Evolutionary conservation across 2,797 vertebrate species (phyloP), one percentile per base, ranked within the genome.

Genomic region (Gambusia yucatana): DNA sequence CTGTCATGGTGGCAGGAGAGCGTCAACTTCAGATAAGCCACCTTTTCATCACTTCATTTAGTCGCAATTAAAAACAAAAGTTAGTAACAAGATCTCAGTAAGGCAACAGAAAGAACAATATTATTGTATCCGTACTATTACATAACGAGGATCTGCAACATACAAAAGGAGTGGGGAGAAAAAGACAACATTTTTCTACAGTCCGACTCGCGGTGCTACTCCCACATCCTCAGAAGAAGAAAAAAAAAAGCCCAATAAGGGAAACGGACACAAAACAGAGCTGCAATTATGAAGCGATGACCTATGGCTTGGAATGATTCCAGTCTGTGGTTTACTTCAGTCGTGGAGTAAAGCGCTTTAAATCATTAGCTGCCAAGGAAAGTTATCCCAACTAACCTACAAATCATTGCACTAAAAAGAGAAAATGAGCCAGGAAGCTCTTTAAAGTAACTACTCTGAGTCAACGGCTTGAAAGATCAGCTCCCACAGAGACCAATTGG

Each of bases 361-460:
- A 84, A 91, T 82, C 61, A 92, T 87, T 91, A 94, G 92, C 94
- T 93, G 93, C 93, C 93, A 92, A 89, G 86, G 77, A 85, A 88
- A 86, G 47, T 79, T 44, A 83, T 72, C 74, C 80, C 61, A 79
- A 82, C 84, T 85, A 75, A 84, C 76, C 82, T 88, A 85, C 70
- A 90, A 84, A 91, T 87, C 73, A 91, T 88, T 87, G 86, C 89
- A 93, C 82, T 78, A 73, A 79, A 52, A 80, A 75, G 75, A 77
- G 73, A 73, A 77, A 75, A 70, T 71, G 1, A 84, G 85, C 75
- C 77, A 80, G 70, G 57, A 63, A 81, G 80, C 71, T 83, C 71
- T 87, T 83, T 67, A 82, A 81, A 86, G 50, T 79, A 67, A 67
- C 63, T 9, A 5, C 63, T 67, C 72, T 80, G 80, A 73, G 71